A percentile compares a stretch with the other conserved stretches of the same genome.
phyloP scores from a whole-genome alignment of 64 coral and sea anemone species.

The Montipora cactus region DNA sequence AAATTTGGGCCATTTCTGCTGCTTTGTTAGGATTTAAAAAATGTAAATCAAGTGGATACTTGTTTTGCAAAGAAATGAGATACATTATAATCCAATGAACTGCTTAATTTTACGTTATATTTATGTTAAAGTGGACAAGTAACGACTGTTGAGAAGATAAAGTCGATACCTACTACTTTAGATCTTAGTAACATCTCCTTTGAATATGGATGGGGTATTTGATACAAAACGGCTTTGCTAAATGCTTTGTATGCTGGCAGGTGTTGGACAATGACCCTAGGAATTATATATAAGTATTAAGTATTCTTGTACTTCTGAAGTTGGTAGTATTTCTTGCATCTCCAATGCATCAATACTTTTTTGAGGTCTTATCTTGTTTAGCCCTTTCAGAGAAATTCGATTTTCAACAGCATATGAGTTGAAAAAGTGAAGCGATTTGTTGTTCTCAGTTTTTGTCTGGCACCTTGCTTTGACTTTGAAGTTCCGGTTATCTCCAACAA shows the following conservation, averaged over 20 bases:
- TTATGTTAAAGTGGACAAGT: too few relatives aligned
- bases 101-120: too few relatives aligned
- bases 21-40: constrained; percentile 57
- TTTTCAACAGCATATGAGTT: constrained; percentile 59
- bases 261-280: constrained; percentile 42
- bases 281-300: constrained; percentile 35
- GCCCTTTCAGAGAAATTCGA: background rate
- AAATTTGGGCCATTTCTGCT: constrained; percentile 64
- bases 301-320: constrained; percentile 36
- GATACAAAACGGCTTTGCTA: constrained; percentile 4
- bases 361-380: constrained; percentile 15
- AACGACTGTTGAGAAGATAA: too few relatives aligned
- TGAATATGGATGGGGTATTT: constrained; percentile 48
- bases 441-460: background rate
- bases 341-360: constrained; percentile 45
- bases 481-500: constrained; percentile 46
- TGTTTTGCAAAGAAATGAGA: too few relatives aligned
- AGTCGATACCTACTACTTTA: too few relatives aligned
- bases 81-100: too few relatives aligned
- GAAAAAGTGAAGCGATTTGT: constrained; percentile 55
- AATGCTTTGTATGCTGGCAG: constrained; percentile 27
- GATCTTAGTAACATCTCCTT: background rate
- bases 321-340: constrained; percentile 63
- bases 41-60: constrained; percentile 35
- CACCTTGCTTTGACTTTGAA: background rate